Base-by-base conservation (phyloP, 2,113 vertebrate species). In the Elgaria multicarinata region DNA sequence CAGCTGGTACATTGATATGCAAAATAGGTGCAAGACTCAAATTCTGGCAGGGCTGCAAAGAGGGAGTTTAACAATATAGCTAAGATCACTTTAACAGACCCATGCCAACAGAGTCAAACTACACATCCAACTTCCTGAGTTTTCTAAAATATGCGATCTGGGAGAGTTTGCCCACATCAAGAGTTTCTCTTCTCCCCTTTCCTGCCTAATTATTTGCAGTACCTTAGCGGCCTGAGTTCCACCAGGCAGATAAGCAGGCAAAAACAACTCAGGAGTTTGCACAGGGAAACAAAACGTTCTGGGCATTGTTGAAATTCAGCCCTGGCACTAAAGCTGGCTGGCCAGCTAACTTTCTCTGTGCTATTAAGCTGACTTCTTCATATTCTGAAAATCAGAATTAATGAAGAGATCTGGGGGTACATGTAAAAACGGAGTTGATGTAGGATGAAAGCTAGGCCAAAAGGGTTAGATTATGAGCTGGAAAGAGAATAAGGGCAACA, bases 1-100 rank as follows among this genome's bases (percentile, higher is more conserved):
- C 83, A 93, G 89, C 31, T 90, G 7, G 79, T 0, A n/a, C 75
- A 50, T 5, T 79, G 93, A 93, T 36, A 92, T 4, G 91, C 90
- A 90, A 86, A 67, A 0, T 0, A 44, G 87, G 50, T 36, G 26
- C 85, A 33, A 89, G 75, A 42, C 67, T 3, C n/a, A 7, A 76
- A 77, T 39, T 67, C 31, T n/a, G 87, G 83, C 91, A 93, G 22
- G 0, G 8, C 0, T 44, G 75, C 24, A 90, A 83, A 0, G 64
- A 3, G 16, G 2, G 9, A 81, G 79, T 22, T 24, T 18, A 66
- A 22, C 33, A n/a, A 3, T 4, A 55, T 22, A 44, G 53, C 20
- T 36, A 39, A 53, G 8, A 74, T 26, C 69, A 28, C 6, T 74
- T 13, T 83, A 36, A 81, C 28, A 81, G 78, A 6, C 14, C 16